Base-by-base conservation (phyloP, 2,113 vertebrate species). In the Leucoraja erinaceus region DNA sequence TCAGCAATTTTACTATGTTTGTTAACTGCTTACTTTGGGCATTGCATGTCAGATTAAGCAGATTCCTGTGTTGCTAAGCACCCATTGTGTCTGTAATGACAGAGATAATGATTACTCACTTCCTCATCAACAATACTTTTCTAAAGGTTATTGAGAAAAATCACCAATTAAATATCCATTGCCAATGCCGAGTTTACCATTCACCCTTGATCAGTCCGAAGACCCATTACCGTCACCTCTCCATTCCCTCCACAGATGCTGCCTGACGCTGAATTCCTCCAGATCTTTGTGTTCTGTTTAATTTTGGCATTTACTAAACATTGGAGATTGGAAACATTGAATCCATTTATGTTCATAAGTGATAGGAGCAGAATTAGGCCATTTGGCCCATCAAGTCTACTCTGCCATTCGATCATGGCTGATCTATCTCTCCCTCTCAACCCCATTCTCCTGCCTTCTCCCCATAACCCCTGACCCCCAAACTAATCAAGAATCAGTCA, bases 1-100 rank as follows among this genome's bases (percentile, higher is more conserved):
- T 94, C 94, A 94, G 93, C 93, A 93, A 68, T 93, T 93, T 93
- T 31, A 16, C 68, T 77, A 18, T 20, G 31, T 22, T 92, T 25
- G 72, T 61, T 56, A 93, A 61, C 56, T 61, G 93, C n/a, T 68
- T 74, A 63, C 54, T 9, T 72, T 93, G 86, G 84, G 88, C 56
- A 10, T 25, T 56, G 66, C 47, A 54, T 63, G 33, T 14, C 6
- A 33, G 93, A 93, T 93, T 66, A 93, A 84, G 83, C n/a, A 88
- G 93, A 83, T 93, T 93, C 90, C 76, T 88, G 88, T 93, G 93
- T 94, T 38, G 93, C 66, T 63, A 93, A 93, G 92, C 78, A 91
- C 38, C 25, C 93, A 86, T 90, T 93, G 33, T 93, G 91, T 61
- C 33, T 5, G 16, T 68, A 88, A 88, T 86, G 79, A 47, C 79